Conservation (phyloP, 2,888 invertebrate species). For the Morpho achilles region DNA sequence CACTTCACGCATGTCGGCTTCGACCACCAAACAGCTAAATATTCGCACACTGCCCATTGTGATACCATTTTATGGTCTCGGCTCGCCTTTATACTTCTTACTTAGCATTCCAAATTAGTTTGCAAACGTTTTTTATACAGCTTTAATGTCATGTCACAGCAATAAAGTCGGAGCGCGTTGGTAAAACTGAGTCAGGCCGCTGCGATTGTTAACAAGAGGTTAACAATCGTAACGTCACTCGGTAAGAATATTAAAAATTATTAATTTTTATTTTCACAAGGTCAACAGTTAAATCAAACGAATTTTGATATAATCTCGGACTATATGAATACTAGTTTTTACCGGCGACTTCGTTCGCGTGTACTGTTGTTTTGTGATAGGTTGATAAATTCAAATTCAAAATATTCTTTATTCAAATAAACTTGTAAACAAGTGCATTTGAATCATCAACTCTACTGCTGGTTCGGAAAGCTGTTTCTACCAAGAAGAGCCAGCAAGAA, state of each 20-base stretch:
- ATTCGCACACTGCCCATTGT: constrained; percentile 75
- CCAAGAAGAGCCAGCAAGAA: too few species aligned
- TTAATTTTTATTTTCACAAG: neutral
- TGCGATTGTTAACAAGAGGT: constrained; percentile 36
- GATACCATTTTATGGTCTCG: constrained; percentile 75
- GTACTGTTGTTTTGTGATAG: too few species aligned
- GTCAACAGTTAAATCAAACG: too few species aligned
- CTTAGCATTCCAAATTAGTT: constrained; percentile 74
- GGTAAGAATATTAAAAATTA: constrained; percentile 21
- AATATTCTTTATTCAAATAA: too few species aligned
- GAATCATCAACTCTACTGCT: too few species aligned
- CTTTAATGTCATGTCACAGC: constrained; percentile 67
- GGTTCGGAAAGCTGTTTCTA: too few species aligned
- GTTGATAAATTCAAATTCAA: too few species aligned
- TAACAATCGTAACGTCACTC: constrained; percentile 18
- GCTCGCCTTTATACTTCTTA: constrained; percentile 65
- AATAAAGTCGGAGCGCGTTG: constrained; percentile 55
- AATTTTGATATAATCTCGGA: too few species aligned
- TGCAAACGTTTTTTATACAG: constrained; percentile 69
- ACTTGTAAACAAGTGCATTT: too few species aligned
- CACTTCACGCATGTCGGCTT: constrained; percentile 57
- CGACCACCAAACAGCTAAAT: constrained; percentile 65
- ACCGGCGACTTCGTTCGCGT: too few species aligned
- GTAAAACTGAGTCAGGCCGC: constrained; percentile 31
- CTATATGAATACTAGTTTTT: too few species aligned